Base-by-base conservation (phyloP, 1,140 invertebrate genomes). In the Pseudomyrmex flavicornis region DNA sequence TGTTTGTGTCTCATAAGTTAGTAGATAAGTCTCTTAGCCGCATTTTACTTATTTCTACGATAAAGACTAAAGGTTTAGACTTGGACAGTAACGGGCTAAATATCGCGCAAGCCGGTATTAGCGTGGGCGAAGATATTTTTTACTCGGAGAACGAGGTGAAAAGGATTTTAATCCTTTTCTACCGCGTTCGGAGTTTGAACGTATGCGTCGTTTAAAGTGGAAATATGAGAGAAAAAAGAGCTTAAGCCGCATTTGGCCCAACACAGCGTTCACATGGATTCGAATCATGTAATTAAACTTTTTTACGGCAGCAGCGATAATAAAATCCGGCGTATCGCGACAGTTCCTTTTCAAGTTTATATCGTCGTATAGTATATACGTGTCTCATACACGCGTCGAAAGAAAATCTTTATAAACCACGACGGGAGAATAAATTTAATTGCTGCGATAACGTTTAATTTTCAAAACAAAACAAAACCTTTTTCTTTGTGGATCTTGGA, bases 261-360 rank as follows among this genome's bases (percentile, higher is more conserved):
- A 63, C 35, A 59, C 35, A 59, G 72, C 52, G 20, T 84, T 61
- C n/a, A 26, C 65, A 12, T 74, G 65, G 59, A 82, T 87, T 48
- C 65, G 13, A 84, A 70, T 88, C 83, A 82, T 83, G 65, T 77
- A 72, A 88, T 88, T 88, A 88, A 88, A 88, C 63, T 35, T 58
- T 56, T 77, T 87, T 84, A 75, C 35, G 35, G 13, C 61, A 12
- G 13, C 35, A 68, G 50, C 12, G 22, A 48, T 48, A 79, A 35
- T 72, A 80, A 80, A 72, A 70, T 70, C 54, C 9, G 20, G 48
- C 44, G 76, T 1, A 50, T 59, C 13, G 52, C 10, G 4, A 59
- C 12, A 72, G 48, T 80, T 22, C 17, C 5, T 13, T 8, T 13
- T 13, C 13, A 10, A 77, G 17, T 56, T 77, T 56, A 56, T 20